A percentile compares a stretch with the other conserved stretches of the same genome.
Evolutionary conservation across 2,113 vertebrate species (phyloP).

Genomic region (Oncorhynchus nerka): DNA sequence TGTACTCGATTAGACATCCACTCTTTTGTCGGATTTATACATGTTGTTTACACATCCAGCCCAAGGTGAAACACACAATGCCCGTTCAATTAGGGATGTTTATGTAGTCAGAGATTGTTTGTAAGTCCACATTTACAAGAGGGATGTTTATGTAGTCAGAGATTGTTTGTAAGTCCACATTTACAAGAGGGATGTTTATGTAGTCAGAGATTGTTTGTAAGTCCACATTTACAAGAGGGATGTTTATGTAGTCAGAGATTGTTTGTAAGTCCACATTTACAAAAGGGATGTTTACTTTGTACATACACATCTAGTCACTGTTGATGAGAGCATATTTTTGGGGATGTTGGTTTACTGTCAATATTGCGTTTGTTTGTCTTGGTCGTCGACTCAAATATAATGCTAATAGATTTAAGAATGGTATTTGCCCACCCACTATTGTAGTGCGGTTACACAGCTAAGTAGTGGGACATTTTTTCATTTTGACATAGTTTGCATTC

Average conservation of each 20-base stretch:
- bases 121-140: not conserved
- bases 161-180: constrained; percentile 1
- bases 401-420: too few relatives aligned
- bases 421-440: too few relatives aligned
- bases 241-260: constrained; percentile 21
- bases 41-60: constrained; percentile 24
- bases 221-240: not conserved
- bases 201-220: not conserved
- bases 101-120: constrained; percentile 10
- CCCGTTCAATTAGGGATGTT: constrained; percentile 19
- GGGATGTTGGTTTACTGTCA: too few relatives aligned
- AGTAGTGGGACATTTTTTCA: too few relatives aligned
- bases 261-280: not conserved
- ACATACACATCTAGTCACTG: too few relatives aligned
- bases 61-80: constrained; percentile 1
- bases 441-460: too few relatives aligned
- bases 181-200: not conserved
- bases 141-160: not conserved
- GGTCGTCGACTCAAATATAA: too few relatives aligned
- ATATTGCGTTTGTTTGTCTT: too few relatives aligned
- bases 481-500: too few relatives aligned
- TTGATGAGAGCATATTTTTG: too few relatives aligned
- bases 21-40: constrained; percentile 11
- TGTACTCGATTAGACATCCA: constrained; percentile 8
- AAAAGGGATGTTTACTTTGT: not conserved